A percentile compares a stretch with the other conserved stretches of the same genome.
Conservation (phyloP, 2,888 invertebrate species). For the Hofmannophila pseudospretella region DNA sequence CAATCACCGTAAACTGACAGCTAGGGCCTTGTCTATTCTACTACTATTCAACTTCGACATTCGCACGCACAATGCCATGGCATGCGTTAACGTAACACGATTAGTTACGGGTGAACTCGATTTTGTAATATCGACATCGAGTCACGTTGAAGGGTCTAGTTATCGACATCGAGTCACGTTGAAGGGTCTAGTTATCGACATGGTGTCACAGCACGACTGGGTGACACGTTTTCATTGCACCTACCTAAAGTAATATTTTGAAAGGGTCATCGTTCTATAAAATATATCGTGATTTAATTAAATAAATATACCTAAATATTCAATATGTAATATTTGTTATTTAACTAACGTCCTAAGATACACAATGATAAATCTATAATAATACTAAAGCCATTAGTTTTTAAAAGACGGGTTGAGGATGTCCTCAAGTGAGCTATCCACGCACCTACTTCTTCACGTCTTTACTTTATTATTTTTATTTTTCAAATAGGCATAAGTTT, state of each 20-base stretch:
- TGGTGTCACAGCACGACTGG: conserved; percentile 14
- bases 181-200: conserved; percentile 8
- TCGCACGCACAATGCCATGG: conserved; percentile 25
- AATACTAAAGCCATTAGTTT: too few species aligned
- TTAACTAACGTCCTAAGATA: too few species aligned
- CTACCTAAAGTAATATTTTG: neutral
- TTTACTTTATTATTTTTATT: too few species aligned
- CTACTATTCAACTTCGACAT: conserved; percentile 45
- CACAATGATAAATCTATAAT: too few species aligned
- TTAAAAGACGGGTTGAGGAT: too few species aligned
- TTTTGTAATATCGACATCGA: conserved; percentile 8
- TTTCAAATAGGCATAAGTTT: too few species aligned
- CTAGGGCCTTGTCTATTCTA: conserved; percentile 32
- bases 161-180: neutral
- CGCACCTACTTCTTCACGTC: too few species aligned
- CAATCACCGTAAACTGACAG: neutral
- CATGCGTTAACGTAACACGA: conserved; percentile 20
- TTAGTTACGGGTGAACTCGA: conserved; percentile 18
- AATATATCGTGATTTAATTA: too few species aligned
- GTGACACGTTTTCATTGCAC: conserved; percentile 17
- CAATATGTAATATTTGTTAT: too few species aligned
- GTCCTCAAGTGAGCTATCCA: too few species aligned
- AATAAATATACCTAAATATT: too few species aligned
- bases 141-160: conserved; percentile 1
- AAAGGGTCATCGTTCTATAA: too few species aligned